These are phyloP conservation scores for Serripes groenlandicus DNA, from an alignment of 2,888 invertebrate species.

Conservation along the genomic window DNA sequence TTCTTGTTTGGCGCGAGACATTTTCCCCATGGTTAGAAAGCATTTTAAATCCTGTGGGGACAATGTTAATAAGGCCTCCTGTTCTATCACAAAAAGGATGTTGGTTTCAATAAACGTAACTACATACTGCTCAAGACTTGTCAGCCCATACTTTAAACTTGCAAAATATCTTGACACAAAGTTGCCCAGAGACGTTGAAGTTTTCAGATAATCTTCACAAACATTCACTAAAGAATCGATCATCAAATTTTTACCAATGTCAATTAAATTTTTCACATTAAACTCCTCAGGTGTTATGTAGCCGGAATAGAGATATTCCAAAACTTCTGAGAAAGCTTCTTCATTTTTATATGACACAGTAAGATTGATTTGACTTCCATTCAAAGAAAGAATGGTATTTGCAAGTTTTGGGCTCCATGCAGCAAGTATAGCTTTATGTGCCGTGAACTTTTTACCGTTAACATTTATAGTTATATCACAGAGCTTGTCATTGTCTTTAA, in stretches of 20 bases:
- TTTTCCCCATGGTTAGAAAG: conserved; percentile 52
- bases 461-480: conserved; percentile 89
- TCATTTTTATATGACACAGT: conserved; percentile 85
- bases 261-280: conserved; percentile 89
- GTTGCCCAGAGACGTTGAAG: conserved; percentile 89
- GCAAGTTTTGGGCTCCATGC: conserved; percentile 89
- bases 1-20: conserved; percentile 47
- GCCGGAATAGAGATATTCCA: conserved; percentile 90
- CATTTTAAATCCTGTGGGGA: conserved; percentile 50
- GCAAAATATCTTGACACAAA: conserved; percentile 89
- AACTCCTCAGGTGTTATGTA: conserved; percentile 88
- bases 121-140: conserved; percentile 88
- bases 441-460: conserved; percentile 88
- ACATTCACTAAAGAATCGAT: conserved; percentile 88
- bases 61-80: conserved; percentile 40
- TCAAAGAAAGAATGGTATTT: conserved; percentile 18
- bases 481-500: conserved; percentile 88
- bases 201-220: conserved; percentile 89
- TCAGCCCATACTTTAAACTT: conserved; percentile 89
- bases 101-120: conserved; percentile 87
- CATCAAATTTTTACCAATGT: conserved; percentile 89
- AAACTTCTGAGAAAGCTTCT: conserved; percentile 87
- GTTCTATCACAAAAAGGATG: conserved; percentile 53
- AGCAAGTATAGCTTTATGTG: conserved; percentile 89
- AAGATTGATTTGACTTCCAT: not conserved